These are phyloP conservation scores for Drosophila pseudoobscura DNA, from an alignment of 1,140 invertebrate genomes.

Conservation along the genomic window DNA sequence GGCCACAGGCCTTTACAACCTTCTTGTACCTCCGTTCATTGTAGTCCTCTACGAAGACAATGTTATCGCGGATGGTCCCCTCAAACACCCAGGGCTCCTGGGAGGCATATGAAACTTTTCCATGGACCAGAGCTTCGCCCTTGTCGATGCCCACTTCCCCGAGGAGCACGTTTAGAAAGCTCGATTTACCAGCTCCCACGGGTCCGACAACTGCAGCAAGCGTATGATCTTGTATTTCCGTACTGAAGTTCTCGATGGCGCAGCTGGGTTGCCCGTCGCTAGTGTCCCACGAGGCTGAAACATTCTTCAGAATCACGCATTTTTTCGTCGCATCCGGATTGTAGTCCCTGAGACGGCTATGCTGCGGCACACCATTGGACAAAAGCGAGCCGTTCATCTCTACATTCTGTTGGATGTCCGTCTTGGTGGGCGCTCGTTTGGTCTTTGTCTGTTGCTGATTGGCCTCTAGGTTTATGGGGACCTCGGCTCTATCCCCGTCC, in stretches of 20 bases:
- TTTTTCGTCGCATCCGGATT: conserved; percentile 67
- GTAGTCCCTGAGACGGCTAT: conserved; percentile 57
- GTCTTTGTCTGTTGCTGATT: conserved; percentile 41
- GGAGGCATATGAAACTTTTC: conserved; percentile 90
- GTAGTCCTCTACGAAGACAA: conserved; percentile 90
- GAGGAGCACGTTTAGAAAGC: conserved; percentile 90
- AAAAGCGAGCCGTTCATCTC: conserved; percentile 62
- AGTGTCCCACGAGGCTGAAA: conserved; percentile 85
- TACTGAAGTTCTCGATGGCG: conserved; percentile 84
- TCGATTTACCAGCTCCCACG: conserved; percentile 91
- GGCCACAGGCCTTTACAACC: conserved; percentile 87
- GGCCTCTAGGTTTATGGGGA: conserved; percentile 48
- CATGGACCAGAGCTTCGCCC: conserved; percentile 86
- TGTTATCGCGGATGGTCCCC: conserved; percentile 89
- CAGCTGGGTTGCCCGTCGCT: conserved; percentile 53
- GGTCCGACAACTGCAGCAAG: conserved; percentile 90
- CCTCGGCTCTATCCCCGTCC: conserved; percentile 66
- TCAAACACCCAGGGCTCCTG: conserved; percentile 90
- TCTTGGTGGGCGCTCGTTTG: conserved; percentile 40
- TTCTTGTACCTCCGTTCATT: conserved; percentile 86
- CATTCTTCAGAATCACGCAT: conserved; percentile 84
- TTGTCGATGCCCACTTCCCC: conserved; percentile 87
- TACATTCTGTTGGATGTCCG: conserved; percentile 49
- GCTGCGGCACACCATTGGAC: conserved; percentile 35
- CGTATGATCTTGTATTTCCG: conserved; percentile 86